phyloP scores from a whole-genome alignment of 2,113 vertebrate species.

The Lampris megalopsis region DNA sequence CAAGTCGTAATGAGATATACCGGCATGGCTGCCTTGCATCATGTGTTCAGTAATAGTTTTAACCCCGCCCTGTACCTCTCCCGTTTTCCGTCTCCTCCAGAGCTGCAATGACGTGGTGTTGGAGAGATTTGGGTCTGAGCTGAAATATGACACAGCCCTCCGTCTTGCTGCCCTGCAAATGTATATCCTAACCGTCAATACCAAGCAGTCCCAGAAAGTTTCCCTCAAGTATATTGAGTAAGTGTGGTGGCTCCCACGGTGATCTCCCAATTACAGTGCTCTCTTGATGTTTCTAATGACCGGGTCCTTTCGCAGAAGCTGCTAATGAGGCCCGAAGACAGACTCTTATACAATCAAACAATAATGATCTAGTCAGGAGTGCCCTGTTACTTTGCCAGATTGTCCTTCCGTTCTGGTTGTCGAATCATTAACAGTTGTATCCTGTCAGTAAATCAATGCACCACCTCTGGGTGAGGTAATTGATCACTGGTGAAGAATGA shows the following conservation, averaged over 20 bases:
- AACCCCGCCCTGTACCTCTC: conserved; percentile 33
- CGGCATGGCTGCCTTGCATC: conserved; percentile 17
- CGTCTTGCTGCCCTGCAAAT: conserved; percentile 95
- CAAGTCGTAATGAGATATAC: not conserved
- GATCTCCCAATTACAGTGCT: conserved; percentile 1
- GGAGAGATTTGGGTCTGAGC: conserved; percentile 95
- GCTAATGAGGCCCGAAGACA: not conserved
- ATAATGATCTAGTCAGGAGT: not conserved
- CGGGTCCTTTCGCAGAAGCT: too few relatives aligned
- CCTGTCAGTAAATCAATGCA: conserved; percentile 23
- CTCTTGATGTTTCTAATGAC: conserved; percentile 14
- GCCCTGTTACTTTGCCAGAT: conserved; percentile 1
- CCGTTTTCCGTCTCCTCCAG: conserved; percentile 71
- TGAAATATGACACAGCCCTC: conserved; percentile 96
- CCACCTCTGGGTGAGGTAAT: conserved; percentile 23
- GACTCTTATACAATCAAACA: conserved; percentile 11
- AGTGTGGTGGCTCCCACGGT: conserved; percentile 75
- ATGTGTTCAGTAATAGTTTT: conserved; percentile 27
- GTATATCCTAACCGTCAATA: conserved; percentile 96
- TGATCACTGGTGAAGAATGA: conserved; percentile 21
- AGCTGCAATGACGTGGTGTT: conserved; percentile 98
- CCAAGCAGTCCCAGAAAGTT: conserved; percentile 97
- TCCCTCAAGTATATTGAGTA: conserved; percentile 99
- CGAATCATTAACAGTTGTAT: conserved; percentile 28
- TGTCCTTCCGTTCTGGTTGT: conserved; percentile 14